Base-by-base conservation (phyloP, 2,113 vertebrate species). In the Oxygymnocypris stewartii region DNA sequence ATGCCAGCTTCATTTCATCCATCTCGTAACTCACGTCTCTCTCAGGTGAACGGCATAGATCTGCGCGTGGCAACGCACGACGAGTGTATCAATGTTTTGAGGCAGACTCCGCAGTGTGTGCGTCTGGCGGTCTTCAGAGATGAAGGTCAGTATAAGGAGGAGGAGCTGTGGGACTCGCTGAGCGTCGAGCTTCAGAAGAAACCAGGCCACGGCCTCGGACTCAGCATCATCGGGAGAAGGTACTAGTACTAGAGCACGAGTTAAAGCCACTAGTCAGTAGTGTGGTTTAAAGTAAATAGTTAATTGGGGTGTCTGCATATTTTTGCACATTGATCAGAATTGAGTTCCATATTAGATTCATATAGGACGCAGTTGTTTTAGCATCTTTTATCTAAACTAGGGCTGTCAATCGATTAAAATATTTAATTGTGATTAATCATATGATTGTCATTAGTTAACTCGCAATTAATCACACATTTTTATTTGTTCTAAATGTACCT, bases 171-270 rank as follows among this genome's bases (percentile, higher is more conserved):
- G 92, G 97, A 99, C 90, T 91, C 96, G 0, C 94, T 98, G 73
- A 94, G 88, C 2, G 89, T 99, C 79, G 97, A 98, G 92, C 95
- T 99, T 49, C 96, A 97, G 44, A 99, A 97, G 93, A 96, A 94
- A 89, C 96, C 97, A 0, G 97, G 96, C 0, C 97, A 97, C 93
- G 96, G 97, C 44, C 95, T 99, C 79, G 98, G 98, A 8, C 93
- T 99, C 87, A 99, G 98, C 92, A 99, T 99, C 76, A 97, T 99
- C 47, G 98, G 98, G 10, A 96, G 97, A 90, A 98, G 98, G 98
- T 82, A 79, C 28, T n/a, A n/a, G n/a, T n/a, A n/a, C 31, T 7
- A 47, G 23, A 59, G 4, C 23, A 51, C n/a, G 13, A 69, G 28
- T 16, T 69, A 2, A 69, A 16, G 13, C 14, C 8, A 35, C 31